Evolutionary conservation across 2,113 vertebrate species (phyloP).

Genomic region (Eudorcas thomsonii): DNA sequence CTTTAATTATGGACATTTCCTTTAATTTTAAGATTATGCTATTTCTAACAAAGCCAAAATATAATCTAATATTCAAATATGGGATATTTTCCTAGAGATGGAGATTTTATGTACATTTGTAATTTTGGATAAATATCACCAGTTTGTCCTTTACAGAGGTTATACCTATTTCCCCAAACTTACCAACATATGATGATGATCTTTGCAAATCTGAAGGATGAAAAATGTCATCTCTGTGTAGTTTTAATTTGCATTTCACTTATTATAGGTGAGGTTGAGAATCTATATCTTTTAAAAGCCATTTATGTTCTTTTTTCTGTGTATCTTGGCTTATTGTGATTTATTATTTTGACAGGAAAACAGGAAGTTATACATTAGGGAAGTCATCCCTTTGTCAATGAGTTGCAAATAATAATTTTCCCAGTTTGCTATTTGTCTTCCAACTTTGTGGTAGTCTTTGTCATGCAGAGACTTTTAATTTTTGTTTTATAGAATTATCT

Average conservation of each 20-base stretch:
- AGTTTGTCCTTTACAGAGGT: neutral
- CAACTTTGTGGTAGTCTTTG: conserved; percentile 3
- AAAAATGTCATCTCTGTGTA: neutral
- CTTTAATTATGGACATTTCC: neutral
- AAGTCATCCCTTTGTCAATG: neutral
- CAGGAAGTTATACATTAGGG: neutral
- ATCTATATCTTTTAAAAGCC: neutral
- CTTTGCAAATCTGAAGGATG: neutral
- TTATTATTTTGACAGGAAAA: neutral
- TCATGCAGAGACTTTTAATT: neutral
- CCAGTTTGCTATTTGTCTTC: conserved; percentile 25
- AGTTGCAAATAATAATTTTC: neutral
- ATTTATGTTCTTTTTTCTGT: conserved; percentile 18
- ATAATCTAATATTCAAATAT: neutral
- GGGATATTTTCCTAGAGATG: neutral
- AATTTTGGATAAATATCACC: neutral
- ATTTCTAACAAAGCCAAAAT: conserved; percentile 10
- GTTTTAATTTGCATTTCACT: conserved; percentile 28
- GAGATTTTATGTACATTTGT: neutral
- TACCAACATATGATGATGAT: neutral
- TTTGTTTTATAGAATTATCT: conserved; percentile 24
- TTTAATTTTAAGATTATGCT: conserved; percentile 27
- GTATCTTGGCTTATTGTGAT: neutral
- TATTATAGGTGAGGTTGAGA: neutral
- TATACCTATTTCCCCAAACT: neutral